A percentile compares a stretch with the other conserved stretches of the same genome.
Evolutionary conservation across 2,888 invertebrate species (phyloP).

Genomic region (Amphiduros pacificus): DNA sequence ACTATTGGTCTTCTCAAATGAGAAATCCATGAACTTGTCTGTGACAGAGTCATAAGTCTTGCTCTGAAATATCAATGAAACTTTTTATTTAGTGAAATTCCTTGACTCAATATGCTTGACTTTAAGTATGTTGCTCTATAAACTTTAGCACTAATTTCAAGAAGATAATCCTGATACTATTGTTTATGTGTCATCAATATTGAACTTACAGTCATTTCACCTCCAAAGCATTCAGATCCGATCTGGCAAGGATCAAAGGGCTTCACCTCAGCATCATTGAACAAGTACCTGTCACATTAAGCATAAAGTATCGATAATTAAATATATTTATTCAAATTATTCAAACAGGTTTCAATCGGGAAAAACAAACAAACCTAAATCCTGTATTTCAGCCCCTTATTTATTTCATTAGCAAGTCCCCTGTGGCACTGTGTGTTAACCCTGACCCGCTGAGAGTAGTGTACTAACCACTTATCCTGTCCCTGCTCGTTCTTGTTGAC

Average conservation of each 20-base stretch:
- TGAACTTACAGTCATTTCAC: slow-evolving; percentile 84
- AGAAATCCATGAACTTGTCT: slow-evolving; percentile 96
- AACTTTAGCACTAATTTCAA: neutral
- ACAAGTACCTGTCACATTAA: slow-evolving; percentile 53
- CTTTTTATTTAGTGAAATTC: neutral
- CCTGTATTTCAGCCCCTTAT: too few species aligned
- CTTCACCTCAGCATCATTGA: slow-evolving; percentile 66
- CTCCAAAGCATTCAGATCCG: slow-evolving; percentile 94
- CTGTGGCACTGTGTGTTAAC: too few species aligned
- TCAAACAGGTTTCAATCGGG: too few species aligned
- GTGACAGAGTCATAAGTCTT: slow-evolving; percentile 96
- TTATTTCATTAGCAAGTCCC: too few species aligned
- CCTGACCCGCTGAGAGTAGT: too few species aligned
- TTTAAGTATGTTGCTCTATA: too few species aligned
- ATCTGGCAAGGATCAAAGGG: slow-evolving; percentile 93
- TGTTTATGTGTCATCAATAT: neutral
- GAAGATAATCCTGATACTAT: neutral
- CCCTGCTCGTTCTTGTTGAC: too few species aligned
- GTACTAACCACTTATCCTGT: too few species aligned
- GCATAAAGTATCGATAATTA: too few species aligned
- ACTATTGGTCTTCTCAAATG: slow-evolving; percentile 95
- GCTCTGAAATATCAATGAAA: slow-evolving; percentile 67
- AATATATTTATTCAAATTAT: too few species aligned
- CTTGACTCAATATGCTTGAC: neutral
- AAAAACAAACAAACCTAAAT: too few species aligned